Percentiles rank a stretch among this genome's conserved stretches.
These are phyloP conservation scores for Alexandromys fortis DNA, from an alignment of 2,113 vertebrate species.

Conservation along the genomic window DNA sequence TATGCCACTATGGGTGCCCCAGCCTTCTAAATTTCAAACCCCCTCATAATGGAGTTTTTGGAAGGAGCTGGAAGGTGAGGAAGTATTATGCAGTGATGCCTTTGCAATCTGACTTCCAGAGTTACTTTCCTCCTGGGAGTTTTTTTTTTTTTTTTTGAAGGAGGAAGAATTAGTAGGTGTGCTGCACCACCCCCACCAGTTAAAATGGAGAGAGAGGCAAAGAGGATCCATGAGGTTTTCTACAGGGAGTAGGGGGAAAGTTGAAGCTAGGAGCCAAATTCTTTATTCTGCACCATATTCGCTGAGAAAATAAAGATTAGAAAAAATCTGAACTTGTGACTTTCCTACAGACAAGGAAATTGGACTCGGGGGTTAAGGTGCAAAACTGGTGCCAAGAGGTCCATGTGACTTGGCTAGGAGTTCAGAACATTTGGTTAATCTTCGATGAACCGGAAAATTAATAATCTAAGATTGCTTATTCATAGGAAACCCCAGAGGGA, in stretches of 20 bases:
- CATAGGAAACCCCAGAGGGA: background rate
- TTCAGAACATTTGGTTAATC: background rate
- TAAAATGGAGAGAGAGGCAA: background rate
- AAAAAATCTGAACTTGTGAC: background rate
- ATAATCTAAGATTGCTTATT: background rate
- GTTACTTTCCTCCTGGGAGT: background rate
- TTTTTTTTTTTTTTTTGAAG: background rate
- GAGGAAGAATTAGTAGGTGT: background rate
- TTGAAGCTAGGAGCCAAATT: background rate
- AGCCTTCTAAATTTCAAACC: background rate
- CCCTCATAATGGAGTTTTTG: background rate
- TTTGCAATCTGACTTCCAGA: background rate
- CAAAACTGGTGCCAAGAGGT: background rate
- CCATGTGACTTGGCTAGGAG: background rate
- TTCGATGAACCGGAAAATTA: conserved; percentile 15
- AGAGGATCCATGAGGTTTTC: background rate
- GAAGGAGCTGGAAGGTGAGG: background rate
- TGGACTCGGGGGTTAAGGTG: background rate
- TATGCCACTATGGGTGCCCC: background rate
- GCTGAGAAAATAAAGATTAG: background rate
- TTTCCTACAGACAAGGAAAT: background rate
- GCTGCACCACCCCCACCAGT: background rate
- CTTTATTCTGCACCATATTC: background rate
- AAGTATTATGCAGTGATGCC: background rate
- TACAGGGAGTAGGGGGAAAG: background rate